phyloP scores from a whole-genome alignment of 2,797 vertebrate genomes.

The Eutrigla gurnardus region DNA sequence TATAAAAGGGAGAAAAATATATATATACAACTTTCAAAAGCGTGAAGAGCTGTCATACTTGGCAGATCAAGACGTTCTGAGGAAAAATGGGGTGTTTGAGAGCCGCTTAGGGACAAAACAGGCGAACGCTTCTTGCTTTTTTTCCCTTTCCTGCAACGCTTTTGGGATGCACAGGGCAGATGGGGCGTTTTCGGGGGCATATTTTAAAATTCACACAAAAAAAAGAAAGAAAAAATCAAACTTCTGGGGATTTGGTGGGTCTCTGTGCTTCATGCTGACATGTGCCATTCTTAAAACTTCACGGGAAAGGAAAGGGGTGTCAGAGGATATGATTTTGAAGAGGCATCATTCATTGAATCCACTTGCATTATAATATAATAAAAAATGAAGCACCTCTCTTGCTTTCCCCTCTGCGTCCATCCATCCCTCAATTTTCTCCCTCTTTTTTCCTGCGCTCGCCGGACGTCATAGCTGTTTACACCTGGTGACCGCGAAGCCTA shows the following conservation, averaged over 20 bases:
- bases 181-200: conserved; percentile 70
- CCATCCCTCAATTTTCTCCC: conserved; percentile 28
- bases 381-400: neutral
- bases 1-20: conserved; percentile 75
- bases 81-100: conserved; percentile 70
- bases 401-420: neutral
- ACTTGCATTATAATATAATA: conserved; percentile 22
- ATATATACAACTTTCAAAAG: conserved; percentile 78
- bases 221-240: conserved; percentile 37
- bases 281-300: conserved; percentile 15
- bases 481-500: conserved; percentile 74
- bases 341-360: conserved; percentile 30
- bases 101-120: conserved; percentile 73
- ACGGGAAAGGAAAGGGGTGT: conserved; percentile 8
- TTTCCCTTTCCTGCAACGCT: conserved; percentile 65
- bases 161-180: conserved; percentile 74
- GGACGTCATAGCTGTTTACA: conserved; percentile 74
- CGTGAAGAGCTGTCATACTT: conserved; percentile 79
- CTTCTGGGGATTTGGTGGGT: conserved; percentile 53
- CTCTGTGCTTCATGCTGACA: conserved; percentile 37
- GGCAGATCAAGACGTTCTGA: conserved; percentile 79
- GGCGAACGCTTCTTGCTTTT: conserved; percentile 40
- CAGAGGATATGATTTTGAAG: conserved; percentile 36
- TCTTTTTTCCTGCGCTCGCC: conserved; percentile 32
- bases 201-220: conserved; percentile 64